Conservation (phyloP, 2,888 invertebrate species). For the Sphaeridia pumilis region DNA sequence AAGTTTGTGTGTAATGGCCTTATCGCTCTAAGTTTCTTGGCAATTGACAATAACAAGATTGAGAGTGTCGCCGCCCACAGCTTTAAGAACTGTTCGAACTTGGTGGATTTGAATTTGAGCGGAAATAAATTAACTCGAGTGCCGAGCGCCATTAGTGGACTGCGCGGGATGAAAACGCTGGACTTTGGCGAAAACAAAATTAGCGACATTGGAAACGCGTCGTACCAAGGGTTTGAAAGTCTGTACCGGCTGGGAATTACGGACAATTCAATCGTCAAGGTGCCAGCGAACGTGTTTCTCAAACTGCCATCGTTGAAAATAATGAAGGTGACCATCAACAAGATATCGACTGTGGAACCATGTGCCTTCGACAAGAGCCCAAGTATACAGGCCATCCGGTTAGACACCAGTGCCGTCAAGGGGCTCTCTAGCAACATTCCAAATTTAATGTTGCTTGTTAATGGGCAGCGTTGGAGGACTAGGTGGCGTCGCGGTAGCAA, state of each 20-base stretch:
- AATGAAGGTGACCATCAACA: conserved; percentile 70
- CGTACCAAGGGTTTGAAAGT: conserved; percentile 66
- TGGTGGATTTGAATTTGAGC: conserved; percentile 71
- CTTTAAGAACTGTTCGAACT: conserved; percentile 62
- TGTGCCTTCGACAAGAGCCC: conserved; percentile 65
- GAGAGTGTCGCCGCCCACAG: conserved; percentile 61
- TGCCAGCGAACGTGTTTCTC: conserved; percentile 65
- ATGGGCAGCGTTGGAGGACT: too few species aligned
- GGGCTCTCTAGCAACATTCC: conserved; percentile 68
- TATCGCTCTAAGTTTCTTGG: conserved; percentile 60
- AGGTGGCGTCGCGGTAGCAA: too few species aligned
- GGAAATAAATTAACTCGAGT: conserved; percentile 65
- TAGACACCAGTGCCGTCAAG: conserved; percentile 68
- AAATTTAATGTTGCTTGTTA: conserved; percentile 70
- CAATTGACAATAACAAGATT: conserved; percentile 68
- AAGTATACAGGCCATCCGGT: conserved; percentile 64
- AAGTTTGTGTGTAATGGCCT: conserved; percentile 64
- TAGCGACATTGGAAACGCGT: conserved; percentile 60
- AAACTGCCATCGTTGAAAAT: conserved; percentile 67
- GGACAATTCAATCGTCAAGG: conserved; percentile 69
- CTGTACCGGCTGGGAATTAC: conserved; percentile 70
- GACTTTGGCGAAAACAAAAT: conserved; percentile 79
- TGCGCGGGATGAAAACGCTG: conserved; percentile 63
- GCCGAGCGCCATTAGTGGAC: conserved; percentile 59
- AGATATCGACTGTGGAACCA: conserved; percentile 63